Evolutionary conservation across 2,888 invertebrate species (phyloP), one percentile per base, ranked within the genome.

Genomic region (Drosophila anomelani): DNA sequence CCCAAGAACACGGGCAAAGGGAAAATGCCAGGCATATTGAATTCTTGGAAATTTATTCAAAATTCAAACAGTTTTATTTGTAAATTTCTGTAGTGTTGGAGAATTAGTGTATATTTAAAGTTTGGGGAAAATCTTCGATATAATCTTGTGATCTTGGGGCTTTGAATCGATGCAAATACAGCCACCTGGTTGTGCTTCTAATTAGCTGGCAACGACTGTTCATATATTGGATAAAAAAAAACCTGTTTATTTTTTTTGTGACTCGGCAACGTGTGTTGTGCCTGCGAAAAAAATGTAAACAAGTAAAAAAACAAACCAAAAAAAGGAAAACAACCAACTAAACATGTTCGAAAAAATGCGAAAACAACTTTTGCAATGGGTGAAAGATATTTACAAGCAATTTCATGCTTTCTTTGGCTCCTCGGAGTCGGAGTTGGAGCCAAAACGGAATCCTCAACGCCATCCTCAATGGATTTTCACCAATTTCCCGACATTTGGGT

Each of bases 361-460:
- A 47, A 54, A 63, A 54, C 63, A 38, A 67, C 63, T 67, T 63
- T 63, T 67, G 46, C 46, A 67, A 67, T 63, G 46, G 66, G 54
- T 63, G 63, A 54, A 67, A 67, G 66, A 63, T 67, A 66, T 61
- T 61, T 61, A 53, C 66, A 66, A 61, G 44, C 61, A 44, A 66
- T 61, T 63, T 63, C 47, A 41, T 66, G 51, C 53, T 53, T 61
- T 53, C 43, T 32, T 32, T 23, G 15, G 26, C 43, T 60, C 36
- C 26, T 7, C 29, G 41, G 1, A 49, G 23, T 38, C 41, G 10
- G 5, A 13, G 29, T 29, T 4, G 29, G 7, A 29, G 8, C 8
- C 29, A 2, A 29, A 29, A 29, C 29, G 29, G 29, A 29, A 29
- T 29, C 29, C 29, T 29, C 29, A 29, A 29, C 29, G 29, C 29